These are phyloP conservation scores for Conops quadrifasciatus DNA, from an alignment of 2,888 invertebrate species.

Conservation along the genomic window DNA sequence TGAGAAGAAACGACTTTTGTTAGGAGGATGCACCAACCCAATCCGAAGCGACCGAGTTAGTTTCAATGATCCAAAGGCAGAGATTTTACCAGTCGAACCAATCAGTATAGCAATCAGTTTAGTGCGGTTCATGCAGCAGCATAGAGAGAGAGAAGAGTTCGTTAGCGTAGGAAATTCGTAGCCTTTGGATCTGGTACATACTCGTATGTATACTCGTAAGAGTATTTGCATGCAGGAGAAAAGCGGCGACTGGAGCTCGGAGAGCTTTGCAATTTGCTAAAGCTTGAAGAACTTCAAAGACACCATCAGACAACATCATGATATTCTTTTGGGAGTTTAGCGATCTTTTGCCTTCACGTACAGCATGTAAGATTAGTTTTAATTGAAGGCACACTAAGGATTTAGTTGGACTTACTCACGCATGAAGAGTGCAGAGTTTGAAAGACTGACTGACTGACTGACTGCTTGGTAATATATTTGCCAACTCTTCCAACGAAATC, in stretches of 20 bases:
- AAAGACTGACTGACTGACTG: too few species aligned
- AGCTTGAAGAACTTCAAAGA: background rate
- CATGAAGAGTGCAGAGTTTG: background rate
- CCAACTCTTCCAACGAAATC: too few species aligned
- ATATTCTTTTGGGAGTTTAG: background rate
- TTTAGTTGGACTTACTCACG: background rate
- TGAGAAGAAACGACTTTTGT: constrained; percentile 16
- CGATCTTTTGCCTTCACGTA: background rate
- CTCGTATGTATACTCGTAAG: too few species aligned
- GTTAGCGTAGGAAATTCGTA: background rate
- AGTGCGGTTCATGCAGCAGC: background rate
- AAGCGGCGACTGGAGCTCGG: background rate
- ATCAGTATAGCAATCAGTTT: background rate
- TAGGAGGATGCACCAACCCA: constrained; percentile 7
- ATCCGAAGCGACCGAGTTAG: background rate
- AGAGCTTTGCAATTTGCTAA: background rate
- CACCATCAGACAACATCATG: background rate
- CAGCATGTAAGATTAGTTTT: background rate
- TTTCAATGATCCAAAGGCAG: background rate
- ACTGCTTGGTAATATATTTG: too few species aligned
- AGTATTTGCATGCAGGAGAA: too few species aligned
- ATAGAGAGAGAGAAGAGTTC: background rate
- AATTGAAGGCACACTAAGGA: constrained; percentile 1
- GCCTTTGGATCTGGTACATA: background rate
- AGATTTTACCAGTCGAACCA: background rate